phyloP scores from a whole-genome alignment of 2,113 vertebrate genomes.

The Pyrgilauda ruficollis region DNA sequence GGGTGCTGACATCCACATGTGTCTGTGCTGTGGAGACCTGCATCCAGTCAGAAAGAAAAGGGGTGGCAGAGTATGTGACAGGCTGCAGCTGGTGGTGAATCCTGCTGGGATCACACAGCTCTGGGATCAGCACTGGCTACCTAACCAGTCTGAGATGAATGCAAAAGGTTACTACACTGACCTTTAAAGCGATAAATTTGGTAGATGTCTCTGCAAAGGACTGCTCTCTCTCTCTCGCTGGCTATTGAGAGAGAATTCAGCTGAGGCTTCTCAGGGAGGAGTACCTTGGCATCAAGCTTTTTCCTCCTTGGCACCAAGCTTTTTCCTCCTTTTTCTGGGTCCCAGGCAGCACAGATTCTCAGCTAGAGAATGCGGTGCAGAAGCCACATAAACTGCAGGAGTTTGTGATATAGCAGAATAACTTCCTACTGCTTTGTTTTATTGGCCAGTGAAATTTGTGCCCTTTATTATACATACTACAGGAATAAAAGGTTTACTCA shows the following conservation, averaged over 20 bases:
- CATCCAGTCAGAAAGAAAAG: not conserved
- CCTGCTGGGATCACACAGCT: not conserved
- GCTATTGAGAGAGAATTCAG: not conserved
- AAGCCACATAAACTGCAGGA: not conserved
- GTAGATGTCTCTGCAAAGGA: not conserved
- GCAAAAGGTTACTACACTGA: not conserved
- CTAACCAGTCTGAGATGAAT: not conserved
- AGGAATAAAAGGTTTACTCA: conserved; percentile 19
- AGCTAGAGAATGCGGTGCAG: not conserved
- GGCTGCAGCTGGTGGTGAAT: not conserved
- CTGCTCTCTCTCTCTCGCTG: not conserved
- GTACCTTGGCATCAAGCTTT: not conserved
- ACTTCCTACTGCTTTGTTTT: not conserved
- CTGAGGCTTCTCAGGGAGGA: not conserved
- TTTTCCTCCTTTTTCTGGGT: not conserved
- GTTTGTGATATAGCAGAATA: not conserved
- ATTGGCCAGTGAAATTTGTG: not conserved
- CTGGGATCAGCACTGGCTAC: not conserved
- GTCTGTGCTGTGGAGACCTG: not conserved
- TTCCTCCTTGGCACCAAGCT: not conserved
- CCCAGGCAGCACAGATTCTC: not conserved
- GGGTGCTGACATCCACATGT: not conserved
- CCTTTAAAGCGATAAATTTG: not conserved
- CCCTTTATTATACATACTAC: not conserved
- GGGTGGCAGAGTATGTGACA: not conserved